Base-by-base conservation (phyloP, 2,797 vertebrate genomes). In the Zalophus californianus region DNA sequence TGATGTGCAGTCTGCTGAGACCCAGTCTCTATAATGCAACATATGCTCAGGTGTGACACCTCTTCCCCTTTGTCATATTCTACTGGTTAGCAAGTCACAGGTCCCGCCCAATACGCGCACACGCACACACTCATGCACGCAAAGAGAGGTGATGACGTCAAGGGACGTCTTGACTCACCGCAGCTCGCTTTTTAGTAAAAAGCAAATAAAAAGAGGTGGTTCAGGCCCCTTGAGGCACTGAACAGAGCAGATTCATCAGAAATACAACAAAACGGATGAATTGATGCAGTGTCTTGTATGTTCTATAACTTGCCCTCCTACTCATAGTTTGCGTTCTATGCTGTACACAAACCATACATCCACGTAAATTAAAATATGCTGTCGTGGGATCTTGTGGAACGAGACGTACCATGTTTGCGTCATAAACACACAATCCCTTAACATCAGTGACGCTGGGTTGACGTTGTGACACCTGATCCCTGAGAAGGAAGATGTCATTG, bases 261-360 rank as follows among this genome's bases (percentile, higher is more conserved):
- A 25, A 23, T 12, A 5, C 11, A 56, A 23, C 3, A 12, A 5
- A 15, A 35, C 8, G 1, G 0, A 12, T 3, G 21, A 35, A 15
- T 5, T 0, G 4, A 0, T 7, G 44, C 12, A 23, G 4, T 1
- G 0, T 60, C 44, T 21, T 16, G 18, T 12, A 0, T 3, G 10
- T 58, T 25, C 3, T 23, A 0, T 7, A 12, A 50, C 21, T 5
- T 4, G 8, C 18, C 1, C 13, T 29, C 21, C 10, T 13, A 13
- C 8, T 77, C 62, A 32, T 41, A 11, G 5, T 35, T 52, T 89
- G 21, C 6, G 15, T 23, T 66, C 8, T 35, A 0, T 50, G 38
- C 15, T 41, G 1, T 1, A 5, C 44, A 9, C 38, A 73, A 38
- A 29, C 32, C 6, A 1, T 56, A 7, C 3, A 10, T 32, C 10